Percentiles rank a stretch among this genome's conserved stretches.
Conservation (phyloP, 2,797 vertebrate species). For the Thunnus albacares region DNA sequence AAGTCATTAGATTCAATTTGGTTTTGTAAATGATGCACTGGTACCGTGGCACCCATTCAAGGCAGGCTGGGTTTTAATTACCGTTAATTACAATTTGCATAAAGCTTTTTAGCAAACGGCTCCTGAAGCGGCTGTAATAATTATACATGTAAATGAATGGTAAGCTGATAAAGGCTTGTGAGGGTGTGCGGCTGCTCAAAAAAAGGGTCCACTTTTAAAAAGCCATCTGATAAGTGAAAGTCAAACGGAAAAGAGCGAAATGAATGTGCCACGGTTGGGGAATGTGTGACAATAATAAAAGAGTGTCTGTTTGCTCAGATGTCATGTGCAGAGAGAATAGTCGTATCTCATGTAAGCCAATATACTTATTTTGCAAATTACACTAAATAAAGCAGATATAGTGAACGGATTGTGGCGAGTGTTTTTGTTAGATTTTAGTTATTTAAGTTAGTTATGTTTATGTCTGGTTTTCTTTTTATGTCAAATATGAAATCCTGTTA, state of each 20-base stretch:
- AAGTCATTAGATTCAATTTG: constrained; percentile 86
- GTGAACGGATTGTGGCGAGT: neutral
- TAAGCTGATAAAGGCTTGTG: constrained; percentile 76
- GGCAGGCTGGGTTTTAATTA: constrained; percentile 88
- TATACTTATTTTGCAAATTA: constrained; percentile 16
- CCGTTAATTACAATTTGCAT: constrained; percentile 92
- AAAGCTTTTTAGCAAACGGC: constrained; percentile 88
- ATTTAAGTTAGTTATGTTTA: too few species aligned
- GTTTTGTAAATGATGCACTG: constrained; percentile 85
- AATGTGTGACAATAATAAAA: constrained; percentile 36
- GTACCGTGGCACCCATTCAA: constrained; percentile 84
- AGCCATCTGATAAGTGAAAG: constrained; percentile 75
- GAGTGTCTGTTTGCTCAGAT: constrained; percentile 39
- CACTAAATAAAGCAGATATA: neutral
- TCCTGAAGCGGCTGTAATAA: constrained; percentile 87
- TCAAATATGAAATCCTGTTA: neutral
- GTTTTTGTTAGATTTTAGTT: too few species aligned
- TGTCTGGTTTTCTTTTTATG: neutral
- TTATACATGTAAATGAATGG: constrained; percentile 91
- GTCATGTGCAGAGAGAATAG: constrained; percentile 34
- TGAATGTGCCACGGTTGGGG: constrained; percentile 30
- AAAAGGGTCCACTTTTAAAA: constrained; percentile 65
- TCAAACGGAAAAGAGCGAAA: constrained; percentile 64
- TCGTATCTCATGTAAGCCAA: constrained; percentile 11
- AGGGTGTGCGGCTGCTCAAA: constrained; percentile 29